These are phyloP conservation scores for Periplaneta americana DNA, from an alignment of 1,140 invertebrate genomes.

Conservation along the genomic window DNA sequence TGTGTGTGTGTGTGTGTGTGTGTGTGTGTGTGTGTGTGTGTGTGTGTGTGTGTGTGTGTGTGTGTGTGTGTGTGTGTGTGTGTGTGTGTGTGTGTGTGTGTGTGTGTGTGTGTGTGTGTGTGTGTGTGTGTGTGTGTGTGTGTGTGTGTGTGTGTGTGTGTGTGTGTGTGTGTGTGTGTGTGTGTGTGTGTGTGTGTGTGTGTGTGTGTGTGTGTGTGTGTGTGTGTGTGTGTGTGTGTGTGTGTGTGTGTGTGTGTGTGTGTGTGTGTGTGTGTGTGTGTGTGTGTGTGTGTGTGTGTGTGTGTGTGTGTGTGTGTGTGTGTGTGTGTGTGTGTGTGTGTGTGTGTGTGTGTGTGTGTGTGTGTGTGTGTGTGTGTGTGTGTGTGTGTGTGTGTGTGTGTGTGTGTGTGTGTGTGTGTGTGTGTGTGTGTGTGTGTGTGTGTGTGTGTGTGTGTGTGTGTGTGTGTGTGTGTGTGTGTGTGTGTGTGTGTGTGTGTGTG, in stretches of 20 bases:
- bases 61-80: constrained; percentile 9
- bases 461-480: constrained; percentile 9
- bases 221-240: constrained; percentile 9
- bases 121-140: constrained; percentile 9
- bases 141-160: constrained; percentile 9
- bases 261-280: constrained; percentile 9
- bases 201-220: constrained; percentile 9
- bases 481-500: constrained; percentile 9
- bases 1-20: constrained; percentile 9
- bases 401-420: constrained; percentile 9
- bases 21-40: constrained; percentile 9
- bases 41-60: constrained; percentile 9
- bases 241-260: constrained; percentile 9
- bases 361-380: constrained; percentile 9
- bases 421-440: constrained; percentile 9
- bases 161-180: constrained; percentile 9
- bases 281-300: constrained; percentile 9
- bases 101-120: constrained; percentile 9
- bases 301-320: constrained; percentile 9
- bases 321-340: constrained; percentile 9
- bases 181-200: constrained; percentile 9
- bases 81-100: constrained; percentile 9
- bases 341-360: constrained; percentile 9
- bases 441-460: constrained; percentile 9
- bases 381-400: constrained; percentile 9